Percentiles rank a stretch among this genome's conserved stretches.
phyloP scores from a whole-genome alignment of 2,113 vertebrate species.

The Gnathonemus echidnorhynchus region DNA sequence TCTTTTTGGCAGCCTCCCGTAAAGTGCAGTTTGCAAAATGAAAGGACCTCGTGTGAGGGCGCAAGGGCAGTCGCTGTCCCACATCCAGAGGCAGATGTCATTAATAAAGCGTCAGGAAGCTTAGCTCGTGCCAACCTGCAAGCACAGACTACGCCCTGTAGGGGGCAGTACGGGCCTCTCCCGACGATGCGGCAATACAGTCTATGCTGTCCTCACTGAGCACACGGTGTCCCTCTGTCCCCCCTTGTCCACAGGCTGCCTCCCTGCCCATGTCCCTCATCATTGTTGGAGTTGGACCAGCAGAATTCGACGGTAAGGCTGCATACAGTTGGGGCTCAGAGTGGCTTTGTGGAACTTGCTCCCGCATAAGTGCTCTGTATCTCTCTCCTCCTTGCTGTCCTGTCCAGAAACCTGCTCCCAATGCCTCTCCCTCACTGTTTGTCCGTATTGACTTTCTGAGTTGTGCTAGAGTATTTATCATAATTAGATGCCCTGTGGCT shows the following conservation, averaged over 20 bases:
- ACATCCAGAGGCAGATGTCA: constrained; percentile 21
- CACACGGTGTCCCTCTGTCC: neutral
- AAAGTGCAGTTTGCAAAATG: constrained; percentile 5
- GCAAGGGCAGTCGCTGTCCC: neutral
- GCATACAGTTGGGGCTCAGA: neutral
- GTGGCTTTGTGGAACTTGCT: neutral
- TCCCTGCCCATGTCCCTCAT: constrained; percentile 91
- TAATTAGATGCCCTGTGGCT: neutral
- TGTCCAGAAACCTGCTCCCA: neutral
- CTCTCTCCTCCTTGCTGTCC: neutral
- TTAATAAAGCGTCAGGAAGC: constrained; percentile 36
- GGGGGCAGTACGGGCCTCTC: neutral
- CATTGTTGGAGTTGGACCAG: constrained; percentile 88
- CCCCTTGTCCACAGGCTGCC: constrained; percentile 63
- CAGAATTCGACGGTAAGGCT: constrained; percentile 85
- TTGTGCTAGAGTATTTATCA: neutral
- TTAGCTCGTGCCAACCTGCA: neutral
- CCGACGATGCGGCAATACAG: neutral
- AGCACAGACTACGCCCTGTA: neutral
- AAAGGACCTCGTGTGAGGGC: neutral
- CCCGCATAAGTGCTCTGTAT: neutral
- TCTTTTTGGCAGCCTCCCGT: constrained; percentile 34
- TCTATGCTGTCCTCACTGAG: neutral
- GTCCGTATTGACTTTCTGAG: neutral
- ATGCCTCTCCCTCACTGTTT: neutral